Evolutionary conservation across 2,113 vertebrate species (phyloP), one percentile per base, ranked within the genome.

Genomic region (Oriolus oriolus): DNA sequence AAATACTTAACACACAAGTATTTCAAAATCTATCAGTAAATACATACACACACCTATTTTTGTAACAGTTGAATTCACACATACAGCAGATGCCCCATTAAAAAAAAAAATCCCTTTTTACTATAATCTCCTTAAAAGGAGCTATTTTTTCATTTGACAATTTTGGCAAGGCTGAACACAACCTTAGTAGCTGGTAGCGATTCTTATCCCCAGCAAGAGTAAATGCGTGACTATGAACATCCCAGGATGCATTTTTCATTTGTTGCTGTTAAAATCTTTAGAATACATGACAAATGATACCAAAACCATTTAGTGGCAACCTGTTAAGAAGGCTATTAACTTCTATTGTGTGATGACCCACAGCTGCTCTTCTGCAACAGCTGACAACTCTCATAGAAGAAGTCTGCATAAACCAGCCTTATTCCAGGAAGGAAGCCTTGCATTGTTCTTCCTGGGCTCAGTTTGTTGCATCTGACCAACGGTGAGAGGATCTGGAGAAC

Each of bases 101-200:
- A 54, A 74, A 68, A 3, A 33, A 11, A 60, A 4, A 14, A 3
- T 13, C 45, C 5, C 16, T 47, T 82, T 75, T 59, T 60, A 61
- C 6, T n/a, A 50, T 4, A 21, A 61, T 33, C 2, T 23, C 27
- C 37, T 50, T 47, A 47, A 23, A 60, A 89, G 23, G 6, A 89
- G 41, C 18, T 53, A 19, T 15, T 82, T 63, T 63, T 68, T 84
- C 31, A 71, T 16, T 33, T 63, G 41, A 59, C 33, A 59, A 30
- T 54, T 92, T n/a, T 60, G 16, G 66, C 19, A 89, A 87, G 30
- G 39, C 54, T 66, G 11, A 86, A 77, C 19, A 74, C 87, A 94
- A 49, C 8, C 14, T 75, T 23, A 49, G 54, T 11, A 83, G 24
- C 6, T 39, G 11, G 27, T 3, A 69, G 6, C 6, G 6, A 78